phyloP scores from a whole-genome alignment of 2,888 invertebrate species.

The Macrostomum cliftonense region DNA sequence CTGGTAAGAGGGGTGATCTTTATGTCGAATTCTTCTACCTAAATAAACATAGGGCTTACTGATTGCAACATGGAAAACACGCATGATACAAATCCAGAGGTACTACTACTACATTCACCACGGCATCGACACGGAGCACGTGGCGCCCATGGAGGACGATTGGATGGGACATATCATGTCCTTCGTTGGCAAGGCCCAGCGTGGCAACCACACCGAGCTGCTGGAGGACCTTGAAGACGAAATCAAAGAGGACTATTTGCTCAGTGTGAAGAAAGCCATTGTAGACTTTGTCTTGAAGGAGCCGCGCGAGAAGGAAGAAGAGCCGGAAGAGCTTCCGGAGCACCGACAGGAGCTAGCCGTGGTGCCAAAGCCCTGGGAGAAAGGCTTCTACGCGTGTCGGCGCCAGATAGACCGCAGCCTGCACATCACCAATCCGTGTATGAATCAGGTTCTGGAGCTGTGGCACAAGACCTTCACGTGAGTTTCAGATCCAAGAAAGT shows the following conservation, averaged over 20 bases:
- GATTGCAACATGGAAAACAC: too few species aligned
- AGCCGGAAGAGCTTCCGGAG: slow-evolving; percentile 24
- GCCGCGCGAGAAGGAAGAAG: slow-evolving; percentile 41
- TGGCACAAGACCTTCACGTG: slow-evolving; percentile 62
- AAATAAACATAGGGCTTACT: too few species aligned
- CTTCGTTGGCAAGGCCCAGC: slow-evolving; percentile 1
- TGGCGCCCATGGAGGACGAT: slow-evolving; percentile 58
- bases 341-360: slow-evolving; percentile 45
- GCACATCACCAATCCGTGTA: slow-evolving; percentile 59
- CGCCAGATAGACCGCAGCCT: slow-evolving; percentile 46
- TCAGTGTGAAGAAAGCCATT: slow-evolving; percentile 64
- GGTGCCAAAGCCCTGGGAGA: slow-evolving; percentile 51
- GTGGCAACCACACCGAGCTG: slow-evolving; percentile 26
- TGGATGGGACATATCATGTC: slow-evolving; percentile 45
- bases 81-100: slow-evolving; percentile 41
- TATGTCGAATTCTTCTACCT: too few species aligned
- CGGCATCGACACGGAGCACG: slow-evolving; percentile 71
- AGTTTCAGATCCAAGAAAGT: slow-evolving; percentile 15
- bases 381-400: slow-evolving; percentile 41
- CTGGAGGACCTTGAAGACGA: slow-evolving; percentile 49
- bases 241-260: slow-evolving; percentile 63
- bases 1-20: slow-evolving; percentile 18
- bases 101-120: slow-evolving; percentile 76
- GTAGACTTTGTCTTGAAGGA: slow-evolving; percentile 75
- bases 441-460: slow-evolving; percentile 54